A percentile compares a stretch with the other conserved stretches of the same genome.
Evolutionary conservation across 2,888 invertebrate species (phyloP).

Genomic region (Cecidostiba fungosa): DNA sequence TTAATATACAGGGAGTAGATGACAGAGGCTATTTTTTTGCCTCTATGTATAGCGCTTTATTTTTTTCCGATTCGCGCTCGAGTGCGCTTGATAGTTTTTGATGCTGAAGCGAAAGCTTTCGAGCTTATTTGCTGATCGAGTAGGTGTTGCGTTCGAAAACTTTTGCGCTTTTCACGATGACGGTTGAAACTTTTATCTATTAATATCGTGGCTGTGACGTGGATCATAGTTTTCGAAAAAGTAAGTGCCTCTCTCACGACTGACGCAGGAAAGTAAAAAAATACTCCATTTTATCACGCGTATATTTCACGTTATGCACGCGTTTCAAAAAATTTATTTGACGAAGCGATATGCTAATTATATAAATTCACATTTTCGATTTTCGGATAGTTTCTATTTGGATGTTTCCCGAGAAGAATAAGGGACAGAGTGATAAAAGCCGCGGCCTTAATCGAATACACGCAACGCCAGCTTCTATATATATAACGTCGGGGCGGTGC

Average conservation of each 20-base stretch:
- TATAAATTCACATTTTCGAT: too few species aligned
- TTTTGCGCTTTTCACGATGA: neutral
- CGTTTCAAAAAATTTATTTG: too few species aligned
- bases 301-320: too few species aligned
- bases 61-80: neutral
- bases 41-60: neutral
- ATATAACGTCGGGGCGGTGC: neutral
- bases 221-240: too few species aligned
- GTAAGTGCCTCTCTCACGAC: too few species aligned
- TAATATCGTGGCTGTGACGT: neutral
- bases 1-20: slow-evolving; percentile 10
- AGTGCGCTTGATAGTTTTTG: neutral
- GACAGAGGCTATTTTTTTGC: neutral
- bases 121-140: neutral
- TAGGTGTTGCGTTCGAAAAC: neutral
- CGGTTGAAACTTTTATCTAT: neutral
- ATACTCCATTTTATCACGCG: too few species aligned
- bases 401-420: too few species aligned
- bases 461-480: neutral
- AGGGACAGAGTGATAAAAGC: slow-evolving; percentile 6
- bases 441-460: slow-evolving; percentile 37
- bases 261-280: too few species aligned
- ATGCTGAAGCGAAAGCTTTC: neutral
- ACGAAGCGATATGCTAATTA: neutral
- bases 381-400: neutral